Base-by-base conservation (phyloP, 2,113 vertebrate species). In the Mohoua ochrocephala region DNA sequence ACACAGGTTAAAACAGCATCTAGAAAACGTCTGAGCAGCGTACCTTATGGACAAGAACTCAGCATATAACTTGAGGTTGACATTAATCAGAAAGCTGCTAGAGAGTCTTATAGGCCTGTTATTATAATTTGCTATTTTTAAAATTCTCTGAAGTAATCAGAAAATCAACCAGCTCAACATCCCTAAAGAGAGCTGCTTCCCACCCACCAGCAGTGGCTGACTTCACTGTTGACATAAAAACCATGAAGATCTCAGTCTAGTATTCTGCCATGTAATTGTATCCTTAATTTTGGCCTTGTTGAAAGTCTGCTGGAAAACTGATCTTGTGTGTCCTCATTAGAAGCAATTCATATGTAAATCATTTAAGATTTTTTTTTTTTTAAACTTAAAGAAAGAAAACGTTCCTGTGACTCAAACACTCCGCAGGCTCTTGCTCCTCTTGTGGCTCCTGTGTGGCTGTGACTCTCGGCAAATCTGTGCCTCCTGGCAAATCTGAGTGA, bases 301-400 rank as follows among this genome's bases (percentile, higher is more conserved):
- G 94, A 82, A 95, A 97, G 93, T 91, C 93, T 95, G 93, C 93
- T 96, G 75, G 84, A 94, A 95, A 94, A 91, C 70, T 63, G 87
- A 94, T 84, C 75, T 67, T 41, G 59, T 84, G 86, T 91, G 93
- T 95, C 95, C 95, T 97, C 95, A 95, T 97, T 93, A 96, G 96
- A 84, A 92, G 95, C 88, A 95, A 97, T 97, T 97, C 96, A 97
- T 96, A 96, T 97, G 96, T 94, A 97, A 97, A 97, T 97, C 47
- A 44, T 81, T 89, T 84, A 86, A 81, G 85, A 13, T 47, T 61
- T 33, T 33, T 57, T 73, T 63, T 87, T 89, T 42, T 5, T n/a
- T n/a, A n/a, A 23, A 93, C 60, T 77, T 94, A 26, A 82, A 91
- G 90, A 64, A 91, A 94, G 91, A 24, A 94, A 94, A 84, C 4